Conservation (phyloP, 2,888 invertebrate genomes). For the Cylloceria caligata region DNA sequence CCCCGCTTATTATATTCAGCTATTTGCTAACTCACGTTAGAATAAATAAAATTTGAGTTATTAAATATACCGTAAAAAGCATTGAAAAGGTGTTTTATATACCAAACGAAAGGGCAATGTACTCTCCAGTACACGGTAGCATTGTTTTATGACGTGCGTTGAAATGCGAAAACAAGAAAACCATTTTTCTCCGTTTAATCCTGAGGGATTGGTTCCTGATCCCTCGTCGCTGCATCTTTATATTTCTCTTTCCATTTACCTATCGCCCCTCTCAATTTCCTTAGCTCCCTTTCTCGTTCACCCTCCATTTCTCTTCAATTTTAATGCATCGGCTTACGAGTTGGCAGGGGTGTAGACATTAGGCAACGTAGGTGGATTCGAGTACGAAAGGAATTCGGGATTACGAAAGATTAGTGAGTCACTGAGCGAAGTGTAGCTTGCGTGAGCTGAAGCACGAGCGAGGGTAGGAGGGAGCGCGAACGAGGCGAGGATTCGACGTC, state of each 20-base stretch:
- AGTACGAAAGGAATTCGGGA: constrained; percentile 42
- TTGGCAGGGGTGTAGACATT: background rate
- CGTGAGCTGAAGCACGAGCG: background rate
- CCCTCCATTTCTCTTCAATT: constrained; percentile 23
- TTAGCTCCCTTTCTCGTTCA: constrained; percentile 19
- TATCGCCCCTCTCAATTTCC: constrained; percentile 2
- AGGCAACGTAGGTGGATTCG: background rate
- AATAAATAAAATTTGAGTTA: background rate
- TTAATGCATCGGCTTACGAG: constrained; percentile 10
- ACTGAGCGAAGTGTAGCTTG: constrained; percentile 22
- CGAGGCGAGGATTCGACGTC: constrained; percentile 40
- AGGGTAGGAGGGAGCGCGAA: constrained; percentile 22
- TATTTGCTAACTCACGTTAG: no score
- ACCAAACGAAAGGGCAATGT: background rate
- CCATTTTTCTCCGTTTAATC: background rate
- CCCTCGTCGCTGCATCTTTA: constrained; percentile 36
- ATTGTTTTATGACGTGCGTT: background rate
- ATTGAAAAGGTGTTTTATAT: background rate
- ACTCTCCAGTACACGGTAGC: background rate
- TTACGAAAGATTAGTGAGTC: constrained; percentile 55
- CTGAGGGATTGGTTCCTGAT: constrained; percentile 10
- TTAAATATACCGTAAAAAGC: background rate
- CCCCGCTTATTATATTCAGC: no score
- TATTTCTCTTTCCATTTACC: constrained; percentile 60
- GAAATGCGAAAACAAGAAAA: background rate